Evolutionary conservation across 53 echinoderm and acorn worm species (phyloP), one percentile per base, ranked within the genome.

Genomic region (Astropecten irregularis): DNA sequence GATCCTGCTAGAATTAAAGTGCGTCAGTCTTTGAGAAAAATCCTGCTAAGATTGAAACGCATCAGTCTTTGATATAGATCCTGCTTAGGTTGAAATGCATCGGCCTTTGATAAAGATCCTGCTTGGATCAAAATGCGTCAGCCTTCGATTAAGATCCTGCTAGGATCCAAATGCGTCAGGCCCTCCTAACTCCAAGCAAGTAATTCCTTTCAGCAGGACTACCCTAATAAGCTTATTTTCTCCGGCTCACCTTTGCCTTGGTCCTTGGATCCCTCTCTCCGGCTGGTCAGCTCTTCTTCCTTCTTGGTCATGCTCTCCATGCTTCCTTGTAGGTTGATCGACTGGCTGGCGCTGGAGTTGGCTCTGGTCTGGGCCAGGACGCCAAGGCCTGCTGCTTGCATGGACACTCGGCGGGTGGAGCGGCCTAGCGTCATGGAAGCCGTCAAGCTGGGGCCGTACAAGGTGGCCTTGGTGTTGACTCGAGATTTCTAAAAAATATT

Each of bases 401-500:
- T 10, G n/a, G 57, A 56, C 21, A 27, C 39, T 14, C 76, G 79
- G 6, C 30, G 13, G 9, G 32, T 5, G 9, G 56, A 47, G 19
- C 19, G 61, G 6, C 70, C 48, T 4, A 46, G 47, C 2, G 79
- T 32, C 79, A 79, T 44, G 9, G 79, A 79, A 14, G 79, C 28
- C 15, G 79, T 79, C 30, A 79, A 62, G 32, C 61, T 79, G 11
- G 34, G 79, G 31, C 79, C 79, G 47, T 61, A 62, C 29, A 46
- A 6, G 27, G 79, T 26, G 2, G 48, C 32, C 48, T 49, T 79
- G 60, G 29, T 79, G 61, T 38, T 79, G 47, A 3, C 30, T 10
- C 79, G 79, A 2, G 79, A 40, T 79, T 79, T 79, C 79, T 79
- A 62, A 6, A 79, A 71, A n/a, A n/a, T n/a, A n/a, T n/a, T n/a